Evolutionary conservation across 2,797 vertebrate genomes (phyloP).

Genomic region (Chelmon rostratus): DNA sequence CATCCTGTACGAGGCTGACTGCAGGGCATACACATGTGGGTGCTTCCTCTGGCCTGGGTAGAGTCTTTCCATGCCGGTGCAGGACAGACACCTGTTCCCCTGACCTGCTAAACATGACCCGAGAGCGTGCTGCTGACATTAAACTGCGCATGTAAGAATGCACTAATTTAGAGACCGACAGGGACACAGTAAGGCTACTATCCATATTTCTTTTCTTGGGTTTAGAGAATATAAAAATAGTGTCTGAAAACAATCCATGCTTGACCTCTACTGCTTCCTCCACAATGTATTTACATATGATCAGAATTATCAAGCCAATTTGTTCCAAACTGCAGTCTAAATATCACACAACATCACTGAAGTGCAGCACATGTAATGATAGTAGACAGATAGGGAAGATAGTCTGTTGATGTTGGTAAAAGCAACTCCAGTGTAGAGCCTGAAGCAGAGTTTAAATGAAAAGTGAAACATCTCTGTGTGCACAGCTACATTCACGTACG

Average conservation of each 20-base stretch:
- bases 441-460: background rate
- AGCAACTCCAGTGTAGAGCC: background rate
- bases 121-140: conserved; percentile 74
- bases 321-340: background rate
- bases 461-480: background rate
- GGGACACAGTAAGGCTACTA: conserved; percentile 19
- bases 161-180: conserved; percentile 45
- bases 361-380: background rate
- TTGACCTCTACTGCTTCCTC: background rate
- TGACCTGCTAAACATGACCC: conserved; percentile 73
- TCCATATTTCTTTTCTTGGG: conserved; percentile 20
- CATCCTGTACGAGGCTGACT: conserved; percentile 79
- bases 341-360: background rate
- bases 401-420: background rate
- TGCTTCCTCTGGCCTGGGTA: conserved; percentile 80
- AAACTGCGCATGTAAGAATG: conserved; percentile 70
- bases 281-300: background rate
- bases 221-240: background rate
- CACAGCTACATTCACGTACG: background rate
- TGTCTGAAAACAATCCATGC: background rate
- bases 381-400: background rate
- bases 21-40: conserved; percentile 88
- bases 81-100: conserved; percentile 85
- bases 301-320: background rate
- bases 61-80: conserved; percentile 77